Evolutionary conservation across 1,140 invertebrate species (phyloP).

Genomic region (Papilio polyxenes): DNA sequence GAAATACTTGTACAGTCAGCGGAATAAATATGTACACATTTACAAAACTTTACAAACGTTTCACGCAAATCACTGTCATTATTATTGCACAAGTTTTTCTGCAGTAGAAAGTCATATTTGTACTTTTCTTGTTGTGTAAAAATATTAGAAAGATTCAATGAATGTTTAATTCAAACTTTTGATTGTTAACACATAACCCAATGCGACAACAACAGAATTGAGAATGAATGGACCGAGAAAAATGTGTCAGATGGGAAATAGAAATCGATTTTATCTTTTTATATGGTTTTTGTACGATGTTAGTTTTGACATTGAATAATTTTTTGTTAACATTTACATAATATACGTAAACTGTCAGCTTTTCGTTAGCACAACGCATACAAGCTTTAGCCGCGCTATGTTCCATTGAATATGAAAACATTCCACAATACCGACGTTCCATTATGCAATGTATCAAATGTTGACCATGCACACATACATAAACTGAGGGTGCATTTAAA

Average conservation of each 20-base stretch:
- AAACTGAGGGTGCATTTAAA: not conserved
- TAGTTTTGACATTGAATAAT: not conserved
- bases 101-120: too few relatives aligned
- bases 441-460: not conserved
- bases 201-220: not conserved
- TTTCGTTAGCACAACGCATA: not conserved
- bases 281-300: not conserved
- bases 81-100: too few relatives aligned
- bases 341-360: not conserved
- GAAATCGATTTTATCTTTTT: conserved; percentile 6
- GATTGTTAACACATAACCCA: not conserved
- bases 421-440: conserved; percentile 1
- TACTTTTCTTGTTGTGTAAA: too few relatives aligned
- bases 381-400: not conserved
- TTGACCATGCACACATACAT: not conserved
- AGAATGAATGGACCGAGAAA: not conserved
- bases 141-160: not conserved
- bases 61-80: too few relatives aligned
- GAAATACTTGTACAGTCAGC: too few relatives aligned
- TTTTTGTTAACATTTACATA: not conserved
- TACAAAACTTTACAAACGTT: too few relatives aligned
- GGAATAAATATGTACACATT: too few relatives aligned
- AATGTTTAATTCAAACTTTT: not conserved
- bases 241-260: conserved; percentile 8
- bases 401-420: conserved; percentile 24